Base-by-base conservation (phyloP, 2,888 invertebrate species). In the Brachypterus glaber region DNA sequence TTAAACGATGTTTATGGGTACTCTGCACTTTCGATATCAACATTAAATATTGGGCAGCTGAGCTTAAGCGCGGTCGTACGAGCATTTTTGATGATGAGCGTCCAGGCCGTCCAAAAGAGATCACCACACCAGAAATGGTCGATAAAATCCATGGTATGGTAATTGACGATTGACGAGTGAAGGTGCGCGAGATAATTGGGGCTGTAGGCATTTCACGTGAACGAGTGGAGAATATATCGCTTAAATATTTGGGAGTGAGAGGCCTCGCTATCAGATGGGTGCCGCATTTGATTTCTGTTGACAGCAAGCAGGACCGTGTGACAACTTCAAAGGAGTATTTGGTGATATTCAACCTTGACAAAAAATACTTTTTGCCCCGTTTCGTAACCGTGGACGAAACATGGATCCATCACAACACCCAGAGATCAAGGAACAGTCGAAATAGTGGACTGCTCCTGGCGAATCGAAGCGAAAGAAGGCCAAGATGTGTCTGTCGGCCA, bases 391-490 rank as follows among this genome's bases (percentile, higher is more conserved):
- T 35, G 11, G 30, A 35, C 16, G 8, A 16, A 31, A 35, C 34
- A 15, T 35, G 30, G 13, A 35, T 35, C 14, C 29, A 34, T 34
- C 35, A 34, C 35, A 34, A 34, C 35, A 34, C 46, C 14, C 51
- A 46, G 29, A 4, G 14, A 29, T 11, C 12, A 29, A 29, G 29
- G n/a, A 29, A 12, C 33, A 43, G 29, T 40, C 37, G 3, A 40
- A 40, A 40, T 30, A 40, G 24, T 40, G 31, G 30, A 2, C 25
- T 40, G 27, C 3, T 24, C 29, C 30, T 13, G 39, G 39, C n/a
- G 36, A 39, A 39, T 17, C 29, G 15, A 29, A 24, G 12, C 40
- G 18, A 18, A 45, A 40, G 33, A 40, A 39, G 33, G 33, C 36
- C 4, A 37, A 43, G 37, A 11, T 15, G 11, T 7, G 5, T 15